Percentiles rank a stretch among this genome's conserved stretches.
Evolutionary conservation across 2,113 vertebrate species (phyloP).

Genomic region (Bufo bufo): DNA sequence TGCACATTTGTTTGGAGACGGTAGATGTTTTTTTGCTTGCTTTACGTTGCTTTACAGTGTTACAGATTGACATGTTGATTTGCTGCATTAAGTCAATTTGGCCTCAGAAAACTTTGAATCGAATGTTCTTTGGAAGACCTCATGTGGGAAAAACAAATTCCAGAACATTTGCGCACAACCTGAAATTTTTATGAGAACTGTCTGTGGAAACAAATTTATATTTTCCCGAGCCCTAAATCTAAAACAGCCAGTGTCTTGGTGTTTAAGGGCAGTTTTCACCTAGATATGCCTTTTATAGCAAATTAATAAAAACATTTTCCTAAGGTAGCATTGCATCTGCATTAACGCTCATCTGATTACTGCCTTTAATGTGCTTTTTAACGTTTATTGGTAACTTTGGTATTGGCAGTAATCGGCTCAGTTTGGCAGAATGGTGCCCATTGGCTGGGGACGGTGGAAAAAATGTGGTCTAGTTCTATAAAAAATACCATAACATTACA

Average conservation of each 20-base stretch:
- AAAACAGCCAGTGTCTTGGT: constrained; percentile 47
- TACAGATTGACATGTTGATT: constrained; percentile 45
- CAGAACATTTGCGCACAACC: constrained; percentile 54
- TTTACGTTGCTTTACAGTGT: not conserved
- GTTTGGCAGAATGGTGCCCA: constrained; percentile 2
- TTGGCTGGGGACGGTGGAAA: not conserved
- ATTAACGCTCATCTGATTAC: not conserved
- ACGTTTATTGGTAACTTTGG: constrained; percentile 17
- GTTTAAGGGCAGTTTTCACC: constrained; percentile 38
- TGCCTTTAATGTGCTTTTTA: not conserved
- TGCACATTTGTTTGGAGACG: constrained; percentile 2
- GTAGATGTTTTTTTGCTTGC: constrained; percentile 3
- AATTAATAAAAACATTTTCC: constrained; percentile 5
- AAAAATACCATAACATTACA: not conserved
- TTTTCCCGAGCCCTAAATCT: constrained; percentile 46
- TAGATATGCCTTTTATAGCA: constrained; percentile 16
- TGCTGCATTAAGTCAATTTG: constrained; percentile 40
- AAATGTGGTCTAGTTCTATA: constrained; percentile 4
- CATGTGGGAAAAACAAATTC: constrained; percentile 49
- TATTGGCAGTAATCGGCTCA: not conserved
- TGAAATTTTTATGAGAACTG: constrained; percentile 54
- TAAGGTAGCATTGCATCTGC: not conserved
- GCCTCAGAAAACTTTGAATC: constrained; percentile 45
- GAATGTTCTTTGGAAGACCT: constrained; percentile 49
- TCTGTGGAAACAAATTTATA: constrained; percentile 43